Conservation (phyloP, 2,113 vertebrate species). For the Triplophysa tibetana region DNA sequence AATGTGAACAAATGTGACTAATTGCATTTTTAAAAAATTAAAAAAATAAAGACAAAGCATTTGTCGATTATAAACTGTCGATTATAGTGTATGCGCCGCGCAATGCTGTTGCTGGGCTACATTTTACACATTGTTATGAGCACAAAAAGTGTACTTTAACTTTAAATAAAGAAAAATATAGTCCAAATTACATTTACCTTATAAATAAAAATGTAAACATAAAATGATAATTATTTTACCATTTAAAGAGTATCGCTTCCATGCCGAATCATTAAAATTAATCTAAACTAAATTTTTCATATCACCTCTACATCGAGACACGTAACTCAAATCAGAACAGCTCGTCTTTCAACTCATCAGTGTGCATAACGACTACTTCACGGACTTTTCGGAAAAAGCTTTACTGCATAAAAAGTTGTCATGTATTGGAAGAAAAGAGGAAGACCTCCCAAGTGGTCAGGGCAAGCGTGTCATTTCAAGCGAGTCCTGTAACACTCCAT, state of each 20-base stretch:
- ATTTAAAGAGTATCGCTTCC: neutral
- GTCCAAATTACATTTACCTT: too few relatives aligned
- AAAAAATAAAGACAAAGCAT: too few relatives aligned
- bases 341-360: neutral
- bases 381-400: neutral
- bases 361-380: slow-evolving; percentile 3
- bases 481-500: slow-evolving; percentile 58
- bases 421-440: slow-evolving; percentile 18
- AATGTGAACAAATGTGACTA: too few relatives aligned
- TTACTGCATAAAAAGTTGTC: neutral
- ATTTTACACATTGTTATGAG: too few relatives aligned
- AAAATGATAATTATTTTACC: neutral
- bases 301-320: neutral
- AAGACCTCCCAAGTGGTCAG: slow-evolving; percentile 60
- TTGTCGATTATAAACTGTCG: too few relatives aligned
- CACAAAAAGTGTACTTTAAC: too few relatives aligned
- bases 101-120: too few relatives aligned
- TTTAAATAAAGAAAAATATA: too few relatives aligned
- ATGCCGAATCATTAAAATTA: too few relatives aligned
- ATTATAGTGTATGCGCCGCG: too few relatives aligned
- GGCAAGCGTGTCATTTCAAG: slow-evolving; percentile 55
- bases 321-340: neutral
- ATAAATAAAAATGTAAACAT: too few relatives aligned
- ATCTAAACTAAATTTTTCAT: neutral
- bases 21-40: too few relatives aligned